Conservation (phyloP, 1,140 invertebrate species). For the Helicoverpa armigera region DNA sequence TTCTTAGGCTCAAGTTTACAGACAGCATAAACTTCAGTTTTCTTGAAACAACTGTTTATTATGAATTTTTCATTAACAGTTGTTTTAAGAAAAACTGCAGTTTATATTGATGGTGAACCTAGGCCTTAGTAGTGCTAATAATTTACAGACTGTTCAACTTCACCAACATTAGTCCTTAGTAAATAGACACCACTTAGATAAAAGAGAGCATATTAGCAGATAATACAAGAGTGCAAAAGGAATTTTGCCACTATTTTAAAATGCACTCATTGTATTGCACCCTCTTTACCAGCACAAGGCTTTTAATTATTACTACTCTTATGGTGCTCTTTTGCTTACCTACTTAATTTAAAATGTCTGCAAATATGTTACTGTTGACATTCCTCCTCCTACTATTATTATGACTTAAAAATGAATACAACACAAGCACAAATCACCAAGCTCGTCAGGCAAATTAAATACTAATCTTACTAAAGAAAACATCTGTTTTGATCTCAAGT, state of each 20-base stretch:
- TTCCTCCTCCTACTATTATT: constrained; percentile 44
- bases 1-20: neutral
- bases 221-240: neutral
- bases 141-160: constrained; percentile 10
- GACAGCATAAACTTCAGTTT: too few species aligned
- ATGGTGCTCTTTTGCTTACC: constrained; percentile 35
- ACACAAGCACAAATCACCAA: constrained; percentile 30
- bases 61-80: too few species aligned
- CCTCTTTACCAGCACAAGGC: constrained; percentile 28
- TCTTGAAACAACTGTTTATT: too few species aligned
- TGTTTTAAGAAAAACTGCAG: too few species aligned
- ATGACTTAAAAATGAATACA: constrained; percentile 10
- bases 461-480: constrained; percentile 5
- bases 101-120: too few species aligned
- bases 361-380: constrained; percentile 30
- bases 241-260: neutral
- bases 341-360: neutral
- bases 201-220: neutral
- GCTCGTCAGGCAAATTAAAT: constrained; percentile 11
- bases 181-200: constrained; percentile 21
- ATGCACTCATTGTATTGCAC: constrained; percentile 26
- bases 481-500: constrained; percentile 63
- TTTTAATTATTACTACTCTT: constrained; percentile 17
- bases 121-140: neutral
- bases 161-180: constrained; percentile 2